Base-by-base conservation (phyloP, 2,888 invertebrate genomes). In the Phragmatobia fuliginosa region DNA sequence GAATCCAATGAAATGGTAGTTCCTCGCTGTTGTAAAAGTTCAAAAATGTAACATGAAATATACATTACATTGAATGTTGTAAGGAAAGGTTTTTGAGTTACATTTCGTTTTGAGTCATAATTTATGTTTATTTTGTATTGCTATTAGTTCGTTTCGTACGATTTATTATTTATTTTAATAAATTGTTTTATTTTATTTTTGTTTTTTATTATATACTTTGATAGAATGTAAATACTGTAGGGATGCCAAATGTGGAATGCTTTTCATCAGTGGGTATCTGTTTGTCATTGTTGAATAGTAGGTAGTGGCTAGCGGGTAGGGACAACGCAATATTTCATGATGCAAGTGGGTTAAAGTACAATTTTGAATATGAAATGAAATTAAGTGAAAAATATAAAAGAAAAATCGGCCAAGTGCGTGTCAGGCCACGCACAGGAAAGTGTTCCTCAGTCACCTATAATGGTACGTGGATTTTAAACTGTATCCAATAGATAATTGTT, bases 91-190 rank as follows among this genome's bases (percentile, higher is more conserved):
- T 80, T 81, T 76, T 74, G 83, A 83, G 84, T 84, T 76, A 77
- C 79, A 83, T 85, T 85, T 84, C 79, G 81, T 90, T 90, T 90
- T 87, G 85, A 87, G 75, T 86, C 84, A 80, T 84, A 83, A 80
- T 66, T 90, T 90, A 86, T 85, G 83, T 87, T 87, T 85, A 87
- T 89, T 90, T 88, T 88, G 82, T 88, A 88, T 83, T 70, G 79
- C 82, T 89, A 84, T 87, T 87, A 85, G 87, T 89, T 88, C 88
- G 88, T 88, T 88, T 83, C 84, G 79, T 84, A 88, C 86, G 80
- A 83, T 87, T 87, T 85, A 85, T 85, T 85, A 83, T 87, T 85
- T 84, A 80, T 82, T 88, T 88, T 88, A 88, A 87, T 90, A 89
- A 87, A 88, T 82, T 84, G 85, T 85, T 89, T 88, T 89, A 87